These are phyloP conservation scores for Pocillopora meandrina DNA, from an alignment of 92 coral and sea anemone species.

Conservation along the genomic window DNA sequence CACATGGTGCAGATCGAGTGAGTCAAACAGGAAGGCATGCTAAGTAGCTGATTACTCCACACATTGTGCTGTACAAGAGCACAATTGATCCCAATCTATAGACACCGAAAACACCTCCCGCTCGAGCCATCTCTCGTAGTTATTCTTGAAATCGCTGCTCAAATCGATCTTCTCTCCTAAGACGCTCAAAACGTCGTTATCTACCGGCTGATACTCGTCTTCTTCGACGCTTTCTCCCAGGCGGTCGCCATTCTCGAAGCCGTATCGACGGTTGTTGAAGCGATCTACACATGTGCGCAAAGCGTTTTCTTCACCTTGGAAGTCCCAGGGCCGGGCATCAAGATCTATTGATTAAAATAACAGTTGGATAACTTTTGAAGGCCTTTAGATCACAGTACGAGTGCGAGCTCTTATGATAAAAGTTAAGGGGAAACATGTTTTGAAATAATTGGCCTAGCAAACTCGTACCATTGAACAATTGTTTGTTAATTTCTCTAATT, in stretches of 20 bases:
- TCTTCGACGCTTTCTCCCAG: slow-evolving; percentile 48
- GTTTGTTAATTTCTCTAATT: no score
- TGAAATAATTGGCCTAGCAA: no score
- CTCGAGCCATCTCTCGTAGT: slow-evolving; percentile 96
- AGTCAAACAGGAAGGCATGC: neutral
- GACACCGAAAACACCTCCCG: slow-evolving; percentile 95
- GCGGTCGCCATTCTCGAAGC: slow-evolving; percentile 55
- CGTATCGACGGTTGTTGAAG: slow-evolving; percentile 92
- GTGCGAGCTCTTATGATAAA: no score
- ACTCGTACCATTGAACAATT: no score
- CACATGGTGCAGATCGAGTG: no score
- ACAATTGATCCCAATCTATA: slow-evolving; percentile 98
- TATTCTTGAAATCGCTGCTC: slow-evolving; percentile 88
- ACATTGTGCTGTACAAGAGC: slow-evolving; percentile 58
- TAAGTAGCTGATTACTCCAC: neutral
- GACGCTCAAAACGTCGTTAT: slow-evolving; percentile 85
- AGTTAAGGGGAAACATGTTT: no score
- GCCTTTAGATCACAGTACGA: no score
- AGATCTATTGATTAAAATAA: slow-evolving; percentile 58
- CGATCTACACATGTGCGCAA: slow-evolving; percentile 91
- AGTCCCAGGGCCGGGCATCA: slow-evolving; percentile 99
- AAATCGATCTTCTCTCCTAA: slow-evolving; percentile 86
- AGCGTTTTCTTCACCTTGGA: slow-evolving; percentile 97
- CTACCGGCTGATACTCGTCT: slow-evolving; percentile 74
- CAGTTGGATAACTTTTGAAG: no score